These are phyloP conservation scores for Turritopsis dohrnii DNA, from an alignment of 30 jellyfish, hydroid and myxozoan species.

Conservation along the genomic window DNA sequence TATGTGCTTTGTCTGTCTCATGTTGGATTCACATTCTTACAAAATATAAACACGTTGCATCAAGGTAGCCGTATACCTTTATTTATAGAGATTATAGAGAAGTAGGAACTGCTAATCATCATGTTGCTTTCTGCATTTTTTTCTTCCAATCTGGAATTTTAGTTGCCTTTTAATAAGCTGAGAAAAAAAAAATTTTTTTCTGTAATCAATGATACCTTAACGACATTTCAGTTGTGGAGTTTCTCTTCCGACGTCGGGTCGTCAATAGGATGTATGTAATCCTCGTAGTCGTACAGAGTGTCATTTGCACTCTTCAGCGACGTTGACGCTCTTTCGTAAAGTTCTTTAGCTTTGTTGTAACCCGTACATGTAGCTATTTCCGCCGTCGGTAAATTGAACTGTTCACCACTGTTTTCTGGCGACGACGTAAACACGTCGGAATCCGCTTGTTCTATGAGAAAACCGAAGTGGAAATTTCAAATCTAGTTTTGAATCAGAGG, in stretches of 20 bases:
- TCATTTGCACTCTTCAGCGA: neutral
- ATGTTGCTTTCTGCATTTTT: too few species aligned
- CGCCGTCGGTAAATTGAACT: neutral
- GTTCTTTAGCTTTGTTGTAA: constrained; percentile 1
- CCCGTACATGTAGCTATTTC: neutral
- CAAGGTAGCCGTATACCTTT: too few species aligned
- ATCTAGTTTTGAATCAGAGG: too few species aligned
- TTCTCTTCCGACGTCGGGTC: too few species aligned
- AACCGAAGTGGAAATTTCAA: neutral
- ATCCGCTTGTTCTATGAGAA: neutral
- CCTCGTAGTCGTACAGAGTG: neutral
- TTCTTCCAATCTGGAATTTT: too few species aligned
- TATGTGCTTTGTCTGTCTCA: too few species aligned
- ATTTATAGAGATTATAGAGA: too few species aligned
- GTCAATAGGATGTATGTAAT: neutral
- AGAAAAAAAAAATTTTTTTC: too few species aligned
- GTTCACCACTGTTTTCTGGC: neutral
- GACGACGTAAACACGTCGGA: neutral
- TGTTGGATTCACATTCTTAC: too few species aligned
- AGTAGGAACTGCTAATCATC: too few species aligned
- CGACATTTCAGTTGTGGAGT: neutral
- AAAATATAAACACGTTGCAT: too few species aligned
- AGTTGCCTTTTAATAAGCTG: too few species aligned
- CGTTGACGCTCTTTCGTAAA: neutral
- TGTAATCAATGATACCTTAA: neutral